A percentile compares a stretch with the other conserved stretches of the same genome.
Evolutionary conservation across 2,888 invertebrate species (phyloP).

Genomic region (Hyles lineata): DNA sequence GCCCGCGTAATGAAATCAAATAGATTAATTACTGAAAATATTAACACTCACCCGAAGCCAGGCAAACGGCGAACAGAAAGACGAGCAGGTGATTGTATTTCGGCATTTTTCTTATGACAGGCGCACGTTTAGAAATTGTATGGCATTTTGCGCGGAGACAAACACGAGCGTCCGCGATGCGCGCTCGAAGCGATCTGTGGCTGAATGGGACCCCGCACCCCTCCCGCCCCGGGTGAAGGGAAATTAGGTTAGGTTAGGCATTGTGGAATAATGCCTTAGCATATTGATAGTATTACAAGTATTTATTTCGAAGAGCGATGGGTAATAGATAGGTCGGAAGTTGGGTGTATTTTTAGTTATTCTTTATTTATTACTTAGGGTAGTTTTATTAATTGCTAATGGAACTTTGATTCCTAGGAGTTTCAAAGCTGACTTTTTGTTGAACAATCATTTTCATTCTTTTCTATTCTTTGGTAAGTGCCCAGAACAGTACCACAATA

Average conservation of each 20-base stretch:
- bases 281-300: neutral
- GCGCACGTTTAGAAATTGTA: constrained; percentile 49
- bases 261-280: constrained; percentile 11
- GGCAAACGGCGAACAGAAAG: constrained; percentile 60
- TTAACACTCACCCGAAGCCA: constrained; percentile 65
- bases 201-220: constrained; percentile 36
- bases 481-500: too few relatives aligned
- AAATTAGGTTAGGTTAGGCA: constrained; percentile 22
- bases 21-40: neutral
- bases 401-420: too few relatives aligned
- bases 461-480: too few relatives aligned
- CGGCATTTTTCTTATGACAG: constrained; percentile 61
- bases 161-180: constrained; percentile 55
- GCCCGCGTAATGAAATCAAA: neutral
- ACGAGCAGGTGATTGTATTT: constrained; percentile 64
- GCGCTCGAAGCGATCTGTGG: constrained; percentile 53
- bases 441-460: too few relatives aligned
- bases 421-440: too few relatives aligned
- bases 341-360: too few relatives aligned
- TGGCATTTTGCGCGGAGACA: constrained; percentile 43
- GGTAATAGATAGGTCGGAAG: too few relatives aligned
- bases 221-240: constrained; percentile 31
- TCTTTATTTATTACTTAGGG: too few relatives aligned
- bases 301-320: too few relatives aligned
- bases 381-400: too few relatives aligned